These are phyloP conservation scores for Chrysocyon brachyurus DNA, from an alignment of 2,797 vertebrate species.

Conservation along the genomic window DNA sequence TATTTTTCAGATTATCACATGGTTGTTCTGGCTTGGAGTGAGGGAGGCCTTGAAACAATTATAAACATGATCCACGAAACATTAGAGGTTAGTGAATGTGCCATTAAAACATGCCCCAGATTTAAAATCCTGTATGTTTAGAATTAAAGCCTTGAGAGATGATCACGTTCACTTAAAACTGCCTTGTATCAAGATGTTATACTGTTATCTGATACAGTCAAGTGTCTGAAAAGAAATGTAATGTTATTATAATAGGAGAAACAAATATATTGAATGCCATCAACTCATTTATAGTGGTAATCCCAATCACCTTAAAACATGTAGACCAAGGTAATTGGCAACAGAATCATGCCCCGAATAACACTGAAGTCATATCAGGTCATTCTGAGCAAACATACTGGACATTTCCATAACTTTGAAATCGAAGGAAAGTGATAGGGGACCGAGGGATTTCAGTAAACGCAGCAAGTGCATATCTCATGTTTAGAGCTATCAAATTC, in stretches of 20 bases:
- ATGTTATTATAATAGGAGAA: conserved; percentile 47
- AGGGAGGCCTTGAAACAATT: conserved; percentile 43
- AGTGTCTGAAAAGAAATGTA: conserved; percentile 50
- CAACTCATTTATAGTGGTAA: conserved; percentile 65
- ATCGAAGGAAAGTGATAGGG: conserved; percentile 79
- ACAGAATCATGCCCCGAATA: conserved; percentile 66
- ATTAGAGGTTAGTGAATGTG: conserved; percentile 47
- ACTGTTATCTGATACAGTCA: conserved; percentile 36
- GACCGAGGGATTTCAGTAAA: conserved; percentile 78
- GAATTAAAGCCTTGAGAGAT: neutral
- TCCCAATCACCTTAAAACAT: conserved; percentile 61
- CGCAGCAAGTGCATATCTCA: conserved; percentile 73
- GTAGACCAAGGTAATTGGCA: conserved; percentile 60
- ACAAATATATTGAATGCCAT: conserved; percentile 36
- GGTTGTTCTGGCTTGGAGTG: neutral
- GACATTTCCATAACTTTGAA: conserved; percentile 78
- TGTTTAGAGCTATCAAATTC: conserved; percentile 80
- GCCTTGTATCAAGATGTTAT: conserved; percentile 10
- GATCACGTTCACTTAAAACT: conserved; percentile 31
- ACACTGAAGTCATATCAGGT: conserved; percentile 75
- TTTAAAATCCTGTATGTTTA: conserved; percentile 40
- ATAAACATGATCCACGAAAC: neutral
- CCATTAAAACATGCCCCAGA: neutral
- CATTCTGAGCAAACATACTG: conserved; percentile 70
- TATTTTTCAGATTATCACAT: conserved; percentile 43